These are phyloP conservation scores for Sesia bembeciformis DNA, from an alignment of 2,888 invertebrate species.

Conservation along the genomic window DNA sequence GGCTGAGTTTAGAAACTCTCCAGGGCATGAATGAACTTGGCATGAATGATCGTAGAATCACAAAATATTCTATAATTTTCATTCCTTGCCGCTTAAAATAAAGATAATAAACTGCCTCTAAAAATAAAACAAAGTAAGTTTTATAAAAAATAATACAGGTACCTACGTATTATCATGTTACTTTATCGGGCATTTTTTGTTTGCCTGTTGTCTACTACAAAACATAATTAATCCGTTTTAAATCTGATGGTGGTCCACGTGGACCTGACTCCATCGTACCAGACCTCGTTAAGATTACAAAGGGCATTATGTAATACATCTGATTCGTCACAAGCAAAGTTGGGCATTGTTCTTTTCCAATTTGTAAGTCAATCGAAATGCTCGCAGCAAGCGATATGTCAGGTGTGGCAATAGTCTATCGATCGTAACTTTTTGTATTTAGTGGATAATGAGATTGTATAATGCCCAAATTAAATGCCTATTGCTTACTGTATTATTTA, in stretches of 20 bases:
- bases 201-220: too few species aligned
- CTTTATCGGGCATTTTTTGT: too few species aligned
- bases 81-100: too few species aligned
- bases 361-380: constrained; percentile 55
- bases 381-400: constrained; percentile 49
- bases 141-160: too few species aligned
- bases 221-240: too few species aligned
- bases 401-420: constrained; percentile 35
- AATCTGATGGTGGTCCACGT: neutral
- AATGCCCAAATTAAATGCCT: constrained; percentile 2
- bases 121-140: too few species aligned
- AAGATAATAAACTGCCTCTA: too few species aligned
- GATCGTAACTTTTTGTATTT: constrained; percentile 23
- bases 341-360: constrained; percentile 41
- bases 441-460: constrained; percentile 13
- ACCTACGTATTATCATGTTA: too few species aligned
- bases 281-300: constrained; percentile 18
- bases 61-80: too few species aligned
- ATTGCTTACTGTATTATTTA: neutral
- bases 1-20: too few species aligned
- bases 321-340: constrained; percentile 34
- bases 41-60: too few species aligned
- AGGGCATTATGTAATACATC: constrained; percentile 30
- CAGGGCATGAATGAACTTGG: too few species aligned
- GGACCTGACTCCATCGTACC: neutral